Conservation (phyloP, 1,140 invertebrate genomes). For the Sarcophaga bullata region DNA sequence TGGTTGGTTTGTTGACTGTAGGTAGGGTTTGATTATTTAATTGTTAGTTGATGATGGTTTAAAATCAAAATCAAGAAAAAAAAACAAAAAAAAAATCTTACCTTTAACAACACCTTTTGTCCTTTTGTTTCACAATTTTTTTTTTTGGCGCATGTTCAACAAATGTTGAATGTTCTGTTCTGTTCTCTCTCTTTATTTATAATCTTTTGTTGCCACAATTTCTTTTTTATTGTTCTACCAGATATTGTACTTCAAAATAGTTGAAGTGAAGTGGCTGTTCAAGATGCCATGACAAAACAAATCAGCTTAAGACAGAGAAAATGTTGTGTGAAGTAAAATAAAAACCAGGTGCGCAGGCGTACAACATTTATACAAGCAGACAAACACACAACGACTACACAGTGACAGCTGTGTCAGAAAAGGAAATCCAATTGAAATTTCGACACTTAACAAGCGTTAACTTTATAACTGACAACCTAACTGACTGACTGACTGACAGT, state of each 20-base stretch:
- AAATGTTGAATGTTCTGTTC: conserved; percentile 21
- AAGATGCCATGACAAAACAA: neutral
- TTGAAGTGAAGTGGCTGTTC: conserved; percentile 20
- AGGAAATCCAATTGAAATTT: conserved; percentile 43
- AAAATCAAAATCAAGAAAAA: too few species aligned
- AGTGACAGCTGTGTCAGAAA: conserved; percentile 36
- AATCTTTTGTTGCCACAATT: conserved; percentile 39
- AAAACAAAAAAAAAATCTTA: neutral
- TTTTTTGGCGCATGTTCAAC: conserved; percentile 34
- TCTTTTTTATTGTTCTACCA: conserved; percentile 26
- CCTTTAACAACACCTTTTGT: conserved; percentile 19
- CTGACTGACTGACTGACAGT: neutral
- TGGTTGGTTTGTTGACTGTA: neutral
- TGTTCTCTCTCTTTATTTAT: too few species aligned
- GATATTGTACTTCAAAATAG: conserved; percentile 12
- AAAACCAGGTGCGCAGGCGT: conserved; percentile 42
- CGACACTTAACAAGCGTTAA: conserved; percentile 40
- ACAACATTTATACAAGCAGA: neutral
- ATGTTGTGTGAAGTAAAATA: neutral
- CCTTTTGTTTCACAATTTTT: neutral
- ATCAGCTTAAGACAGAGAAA: neutral
- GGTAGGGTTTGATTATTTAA: neutral
- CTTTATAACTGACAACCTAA: conserved; percentile 2
- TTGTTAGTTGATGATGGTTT: neutral
- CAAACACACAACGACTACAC: neutral